These are phyloP conservation scores for Megaceryle alcyon DNA, from an alignment of 2,797 vertebrate genomes.

Conservation along the genomic window DNA sequence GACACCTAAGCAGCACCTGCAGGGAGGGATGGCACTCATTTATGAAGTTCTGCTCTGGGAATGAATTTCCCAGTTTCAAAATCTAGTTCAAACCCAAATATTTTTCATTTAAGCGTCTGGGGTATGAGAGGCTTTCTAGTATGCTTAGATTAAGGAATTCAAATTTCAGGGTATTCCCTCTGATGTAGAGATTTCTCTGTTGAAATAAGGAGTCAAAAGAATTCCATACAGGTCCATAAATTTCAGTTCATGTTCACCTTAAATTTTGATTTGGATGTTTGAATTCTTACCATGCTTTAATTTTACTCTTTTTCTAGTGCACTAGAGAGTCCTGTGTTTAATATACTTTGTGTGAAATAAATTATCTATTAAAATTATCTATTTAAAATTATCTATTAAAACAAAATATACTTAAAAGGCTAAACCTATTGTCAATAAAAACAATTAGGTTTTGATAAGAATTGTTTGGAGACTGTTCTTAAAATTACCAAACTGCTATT, in stretches of 20 bases:
- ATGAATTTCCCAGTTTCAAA: not conserved
- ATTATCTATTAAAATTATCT: not conserved
- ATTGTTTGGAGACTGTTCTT: not conserved
- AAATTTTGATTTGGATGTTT: not conserved
- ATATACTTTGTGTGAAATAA: not conserved
- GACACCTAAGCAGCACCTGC: not conserved
- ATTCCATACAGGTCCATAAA: not conserved
- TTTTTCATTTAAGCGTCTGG: not conserved
- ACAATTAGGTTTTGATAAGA: not conserved
- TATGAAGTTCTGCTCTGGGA: not conserved
- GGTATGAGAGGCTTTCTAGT: not conserved
- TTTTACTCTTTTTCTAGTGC: not conserved
- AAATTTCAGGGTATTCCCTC: not conserved
- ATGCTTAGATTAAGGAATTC: not conserved
- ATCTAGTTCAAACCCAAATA: not conserved
- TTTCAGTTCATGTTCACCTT: not conserved
- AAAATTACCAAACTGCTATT: not conserved
- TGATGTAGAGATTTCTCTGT: not conserved
- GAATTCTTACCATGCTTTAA: not conserved
- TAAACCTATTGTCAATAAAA: not conserved
- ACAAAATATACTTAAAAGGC: not conserved
- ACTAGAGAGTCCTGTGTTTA: not conserved
- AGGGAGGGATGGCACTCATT: not conserved
- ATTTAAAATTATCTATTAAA: not conserved
- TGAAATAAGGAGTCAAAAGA: not conserved